Evolutionary conservation across 2,113 vertebrate species (phyloP).

Genomic region (Azemiops feae): DNA sequence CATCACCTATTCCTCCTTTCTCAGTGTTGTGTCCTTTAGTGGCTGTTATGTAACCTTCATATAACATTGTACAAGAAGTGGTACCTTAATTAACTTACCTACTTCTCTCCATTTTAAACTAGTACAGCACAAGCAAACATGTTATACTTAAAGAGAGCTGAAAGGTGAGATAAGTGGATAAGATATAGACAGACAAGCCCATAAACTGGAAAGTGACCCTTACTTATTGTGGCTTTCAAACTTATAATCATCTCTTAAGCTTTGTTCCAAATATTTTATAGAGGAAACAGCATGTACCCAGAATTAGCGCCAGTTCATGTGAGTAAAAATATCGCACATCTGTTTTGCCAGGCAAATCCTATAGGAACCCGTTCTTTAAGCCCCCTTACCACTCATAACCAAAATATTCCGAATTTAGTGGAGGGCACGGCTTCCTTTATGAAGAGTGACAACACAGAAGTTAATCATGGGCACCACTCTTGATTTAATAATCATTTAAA

Average conservation of each 20-base stretch:
- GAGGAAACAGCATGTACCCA: background rate
- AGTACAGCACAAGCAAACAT: background rate
- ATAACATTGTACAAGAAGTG: background rate
- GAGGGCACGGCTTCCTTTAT: background rate
- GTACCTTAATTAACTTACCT: background rate
- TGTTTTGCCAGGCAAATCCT: background rate
- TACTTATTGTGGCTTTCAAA: background rate
- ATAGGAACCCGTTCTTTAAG: background rate
- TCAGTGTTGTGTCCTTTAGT: background rate
- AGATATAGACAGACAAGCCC: background rate
- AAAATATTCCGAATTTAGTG: background rate
- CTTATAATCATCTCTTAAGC: background rate
- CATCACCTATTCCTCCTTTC: background rate
- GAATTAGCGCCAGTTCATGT: background rate
- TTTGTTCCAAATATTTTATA: background rate
- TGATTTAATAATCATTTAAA: background rate
- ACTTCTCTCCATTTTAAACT: background rate
- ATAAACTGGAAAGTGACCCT: background rate
- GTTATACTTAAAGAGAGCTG: background rate
- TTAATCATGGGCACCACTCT: background rate
- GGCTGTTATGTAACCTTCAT: background rate
- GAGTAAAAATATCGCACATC: background rate
- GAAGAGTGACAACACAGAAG: background rate
- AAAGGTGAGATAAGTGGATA: background rate
- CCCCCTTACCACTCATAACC: background rate